Evolutionary conservation across 2,797 vertebrate genomes (phyloP).

Genomic region (Propithecus deckenii): DNA sequence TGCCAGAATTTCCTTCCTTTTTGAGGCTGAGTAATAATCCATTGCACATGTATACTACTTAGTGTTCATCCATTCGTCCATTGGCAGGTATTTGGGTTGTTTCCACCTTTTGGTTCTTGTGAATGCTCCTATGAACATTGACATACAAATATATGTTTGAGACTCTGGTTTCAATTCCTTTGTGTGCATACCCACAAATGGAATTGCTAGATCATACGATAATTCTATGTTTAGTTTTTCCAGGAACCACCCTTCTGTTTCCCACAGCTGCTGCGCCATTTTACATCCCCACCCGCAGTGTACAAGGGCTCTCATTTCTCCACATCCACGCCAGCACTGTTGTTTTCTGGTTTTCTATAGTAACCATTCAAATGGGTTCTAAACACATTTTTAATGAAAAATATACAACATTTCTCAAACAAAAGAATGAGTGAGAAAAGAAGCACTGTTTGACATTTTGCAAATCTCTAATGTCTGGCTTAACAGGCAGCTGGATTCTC

Average conservation of each 20-base stretch:
- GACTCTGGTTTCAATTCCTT: background rate
- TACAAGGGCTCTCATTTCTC: background rate
- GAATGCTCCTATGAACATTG: background rate
- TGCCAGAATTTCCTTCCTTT: background rate
- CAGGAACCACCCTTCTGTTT: background rate
- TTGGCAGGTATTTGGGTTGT: background rate
- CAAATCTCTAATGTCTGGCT: background rate
- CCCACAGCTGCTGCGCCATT: fast-evolving
- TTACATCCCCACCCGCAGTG: background rate
- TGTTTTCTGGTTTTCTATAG: background rate
- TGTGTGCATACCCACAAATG: background rate
- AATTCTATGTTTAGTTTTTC: background rate
- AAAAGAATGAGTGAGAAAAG: background rate
- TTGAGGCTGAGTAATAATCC: background rate
- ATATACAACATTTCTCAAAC: background rate
- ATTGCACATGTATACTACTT: background rate
- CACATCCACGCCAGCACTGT: background rate
- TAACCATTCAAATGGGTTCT: background rate
- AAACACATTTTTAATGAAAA: background rate
- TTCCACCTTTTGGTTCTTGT: background rate
- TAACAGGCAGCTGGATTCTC: background rate
- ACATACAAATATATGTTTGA: background rate
- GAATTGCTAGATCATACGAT: background rate
- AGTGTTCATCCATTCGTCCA: background rate
- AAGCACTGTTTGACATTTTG: background rate